These are phyloP conservation scores for Seriola dumerili DNA, from an alignment of 2,113 vertebrate species.

Conservation along the genomic window DNA sequence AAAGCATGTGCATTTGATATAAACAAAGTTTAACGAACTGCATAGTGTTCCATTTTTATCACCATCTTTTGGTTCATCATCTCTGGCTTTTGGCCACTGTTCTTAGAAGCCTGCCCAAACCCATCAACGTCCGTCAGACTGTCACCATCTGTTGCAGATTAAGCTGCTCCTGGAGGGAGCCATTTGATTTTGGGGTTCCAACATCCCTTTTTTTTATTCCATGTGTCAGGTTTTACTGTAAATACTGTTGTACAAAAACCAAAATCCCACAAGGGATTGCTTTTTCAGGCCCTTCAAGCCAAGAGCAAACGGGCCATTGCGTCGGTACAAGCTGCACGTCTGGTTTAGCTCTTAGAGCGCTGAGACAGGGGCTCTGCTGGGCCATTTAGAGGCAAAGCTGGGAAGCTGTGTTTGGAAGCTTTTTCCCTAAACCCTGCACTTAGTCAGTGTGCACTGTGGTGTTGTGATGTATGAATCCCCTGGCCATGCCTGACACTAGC, in stretches of 20 bases:
- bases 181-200: conserved; percentile 77
- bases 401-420: conserved; percentile 69
- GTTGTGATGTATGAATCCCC: conserved; percentile 81
- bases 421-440: conserved; percentile 64
- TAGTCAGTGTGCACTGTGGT: conserved; percentile 56
- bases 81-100: conserved; percentile 63
- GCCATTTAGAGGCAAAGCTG: conserved; percentile 72
- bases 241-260: conserved; percentile 82
- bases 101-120: conserved; percentile 75
- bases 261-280: conserved; percentile 73
- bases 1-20: conserved; percentile 73
- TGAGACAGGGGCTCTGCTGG: conserved; percentile 60
- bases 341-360: conserved; percentile 71
- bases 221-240: conserved; percentile 81
- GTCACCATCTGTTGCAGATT: conserved; percentile 84
- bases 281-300: conserved; percentile 60
- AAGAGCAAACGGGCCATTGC: conserved; percentile 72
- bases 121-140: conserved; percentile 69
- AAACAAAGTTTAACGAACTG: conserved; percentile 75
- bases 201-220: conserved; percentile 75
- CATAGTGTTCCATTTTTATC: conserved; percentile 80
- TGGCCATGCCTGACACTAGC: conserved; percentile 75
- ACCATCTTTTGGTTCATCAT: conserved; percentile 64
- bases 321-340: conserved; percentile 46
- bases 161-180: conserved; percentile 70